Base-by-base conservation (phyloP, 2,797 vertebrate species). In the Diglossa cyanea region DNA sequence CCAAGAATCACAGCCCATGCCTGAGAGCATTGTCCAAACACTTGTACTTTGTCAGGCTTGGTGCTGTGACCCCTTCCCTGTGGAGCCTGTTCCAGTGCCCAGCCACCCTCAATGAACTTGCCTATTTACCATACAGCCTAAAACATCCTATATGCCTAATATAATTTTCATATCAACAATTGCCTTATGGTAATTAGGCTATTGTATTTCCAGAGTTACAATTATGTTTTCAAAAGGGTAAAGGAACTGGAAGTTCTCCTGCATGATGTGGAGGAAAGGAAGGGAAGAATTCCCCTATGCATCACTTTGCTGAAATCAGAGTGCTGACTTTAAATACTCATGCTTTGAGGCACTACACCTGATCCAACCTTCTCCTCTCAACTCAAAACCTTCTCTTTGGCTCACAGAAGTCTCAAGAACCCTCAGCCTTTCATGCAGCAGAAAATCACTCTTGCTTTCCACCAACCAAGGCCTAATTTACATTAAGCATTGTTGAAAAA, bases 1-100 rank as follows among this genome's bases (percentile, higher is more conserved):
- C 19, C 37, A 50, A 37, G 35, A 28, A 37, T 10, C 13, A 28
- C 24, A 62, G 2, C 13, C 20, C 0, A 0, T 48, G 11, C 10
- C 40, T 37, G 26, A 55, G 26, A 39, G 6, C 6, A 20, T 50
- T 50, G 24, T 63, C 28, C 28, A 39, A 62, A 75, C 4, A 6
- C 6, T 55, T 55, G 55, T n/a, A 37, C 18, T 62, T 26, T 37
- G 6, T 17, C 42, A 48, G 48, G 13, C 3, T 73, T 44, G 24
- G 8, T 44, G 17, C 11, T 62, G 26, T 48, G 62, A 55, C 9
- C 11, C 5, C 11, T 75, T 42, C 11, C 28, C 35, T 17, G 11
- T 14, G 10, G 31, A 70, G 17, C 11, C 20, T 40, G 8, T 48
- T 54, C 3, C 18, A 21, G 9, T 21, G 11, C 9, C 16, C 50